These are phyloP conservation scores for Holocentrus rufus DNA, from an alignment of 2,797 vertebrate genomes.

Conservation along the genomic window DNA sequence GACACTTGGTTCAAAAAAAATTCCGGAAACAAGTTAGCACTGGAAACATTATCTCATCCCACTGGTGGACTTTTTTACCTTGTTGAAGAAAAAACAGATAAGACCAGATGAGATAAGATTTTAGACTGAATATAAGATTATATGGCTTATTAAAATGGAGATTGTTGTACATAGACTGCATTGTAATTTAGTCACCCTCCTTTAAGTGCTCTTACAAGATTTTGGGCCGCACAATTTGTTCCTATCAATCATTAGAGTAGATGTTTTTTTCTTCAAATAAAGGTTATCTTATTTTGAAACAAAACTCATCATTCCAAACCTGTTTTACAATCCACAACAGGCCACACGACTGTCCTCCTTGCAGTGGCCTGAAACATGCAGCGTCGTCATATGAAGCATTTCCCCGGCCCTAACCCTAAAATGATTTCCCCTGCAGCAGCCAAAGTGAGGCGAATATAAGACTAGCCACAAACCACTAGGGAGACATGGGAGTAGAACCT, in stretches of 20 bases:
- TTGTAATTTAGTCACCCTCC: no score
- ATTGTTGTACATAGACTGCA: background rate
- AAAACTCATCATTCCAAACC: no score
- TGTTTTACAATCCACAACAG: constrained; percentile 2
- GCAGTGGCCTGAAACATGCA: constrained; percentile 29
- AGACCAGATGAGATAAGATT: no score
- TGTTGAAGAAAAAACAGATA: no score
- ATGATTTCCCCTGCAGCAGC: constrained; percentile 42
- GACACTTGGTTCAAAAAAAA: no score
- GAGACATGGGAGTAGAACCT: constrained; percentile 71
- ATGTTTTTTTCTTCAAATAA: no score
- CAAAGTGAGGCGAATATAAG: constrained; percentile 55
- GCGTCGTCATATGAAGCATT: constrained; percentile 17
- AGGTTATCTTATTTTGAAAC: no score
- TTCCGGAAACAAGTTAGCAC: no score
- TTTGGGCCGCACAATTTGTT: constrained; percentile 37
- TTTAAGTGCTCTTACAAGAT: constrained; percentile 50
- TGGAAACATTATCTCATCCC: no score
- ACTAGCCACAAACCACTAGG: constrained; percentile 50
- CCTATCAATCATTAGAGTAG: background rate
- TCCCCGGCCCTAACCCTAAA: constrained; percentile 20
- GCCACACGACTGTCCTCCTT: constrained; percentile 2
- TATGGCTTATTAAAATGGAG: no score
- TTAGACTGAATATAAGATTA: no score
- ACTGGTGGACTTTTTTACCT: no score